These are phyloP conservation scores for Plusia festucae DNA, from an alignment of 2,888 invertebrate genomes.

Conservation along the genomic window DNA sequence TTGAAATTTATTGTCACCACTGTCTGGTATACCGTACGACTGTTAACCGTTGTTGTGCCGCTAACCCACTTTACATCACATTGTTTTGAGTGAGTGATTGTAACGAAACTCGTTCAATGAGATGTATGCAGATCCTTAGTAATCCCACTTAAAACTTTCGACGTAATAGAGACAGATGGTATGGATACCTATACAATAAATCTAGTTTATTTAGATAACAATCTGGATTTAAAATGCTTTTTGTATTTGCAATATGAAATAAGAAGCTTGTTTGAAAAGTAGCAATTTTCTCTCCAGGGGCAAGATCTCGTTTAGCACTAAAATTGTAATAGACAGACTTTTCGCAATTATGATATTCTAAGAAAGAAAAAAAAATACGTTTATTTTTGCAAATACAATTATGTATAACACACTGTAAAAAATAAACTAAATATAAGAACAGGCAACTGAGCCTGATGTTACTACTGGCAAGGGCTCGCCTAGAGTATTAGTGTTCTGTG, in stretches of 20 bases:
- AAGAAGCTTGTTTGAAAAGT: no score
- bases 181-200: not conserved
- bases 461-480: no score
- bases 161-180: not conserved
- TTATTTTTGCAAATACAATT: no score
- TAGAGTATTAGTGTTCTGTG: no score
- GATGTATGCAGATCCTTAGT: conserved; percentile 1
- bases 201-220: not conserved
- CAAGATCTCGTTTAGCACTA: no score
- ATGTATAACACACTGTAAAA: no score
- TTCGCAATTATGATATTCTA: no score
- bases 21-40: conserved; percentile 31
- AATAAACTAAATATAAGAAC: no score
- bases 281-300: no score
- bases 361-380: no score
- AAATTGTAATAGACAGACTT: no score
- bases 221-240: not conserved
- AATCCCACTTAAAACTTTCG: not conserved
- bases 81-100: conserved; percentile 46
- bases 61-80: conserved; percentile 61
- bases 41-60: conserved; percentile 56
- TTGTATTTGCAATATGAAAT: not conserved
- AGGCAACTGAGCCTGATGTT: no score
- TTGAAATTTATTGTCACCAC: not conserved
- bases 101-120: conserved; percentile 23